A percentile compares a stretch with the other conserved stretches of the same genome.
These are phyloP conservation scores for Gallinago media DNA, from an alignment of 2,113 vertebrate genomes.

Conservation along the genomic window DNA sequence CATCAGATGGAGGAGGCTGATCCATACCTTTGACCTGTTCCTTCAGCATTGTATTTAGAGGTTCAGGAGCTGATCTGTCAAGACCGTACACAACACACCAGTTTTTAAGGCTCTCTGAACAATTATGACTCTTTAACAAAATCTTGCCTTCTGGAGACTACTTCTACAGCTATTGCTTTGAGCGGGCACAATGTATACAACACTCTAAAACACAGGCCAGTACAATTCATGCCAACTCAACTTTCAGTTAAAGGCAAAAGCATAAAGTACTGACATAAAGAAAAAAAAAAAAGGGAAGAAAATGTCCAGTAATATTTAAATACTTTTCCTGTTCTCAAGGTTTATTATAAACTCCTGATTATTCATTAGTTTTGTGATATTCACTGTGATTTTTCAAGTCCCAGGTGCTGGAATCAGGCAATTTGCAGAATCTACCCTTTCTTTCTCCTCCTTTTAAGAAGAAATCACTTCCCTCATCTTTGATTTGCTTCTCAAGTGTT, in stretches of 20 bases:
- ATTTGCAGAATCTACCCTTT: not conserved
- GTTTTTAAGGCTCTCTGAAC: not conserved
- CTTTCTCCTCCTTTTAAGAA: not conserved
- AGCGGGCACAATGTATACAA: fast-evolving
- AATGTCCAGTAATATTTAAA: not conserved
- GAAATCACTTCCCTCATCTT: not conserved
- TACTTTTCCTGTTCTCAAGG: not conserved
- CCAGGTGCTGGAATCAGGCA: not conserved
- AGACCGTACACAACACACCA: fast-evolving
- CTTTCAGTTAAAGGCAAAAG: not conserved
- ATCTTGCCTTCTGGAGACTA: not conserved
- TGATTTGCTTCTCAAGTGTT: fast-evolving
- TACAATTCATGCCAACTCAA: not conserved
- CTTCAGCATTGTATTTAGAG: not conserved
- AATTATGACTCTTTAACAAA: not conserved
- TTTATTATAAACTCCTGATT: not conserved
- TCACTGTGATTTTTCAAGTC: not conserved
- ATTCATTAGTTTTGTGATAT: not conserved
- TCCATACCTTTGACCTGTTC: not conserved
- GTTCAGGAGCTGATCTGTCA: not conserved
- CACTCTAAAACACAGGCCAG: fast-evolving
- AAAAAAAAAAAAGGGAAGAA: not conserved
- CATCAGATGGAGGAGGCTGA: not conserved
- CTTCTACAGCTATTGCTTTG: not conserved
- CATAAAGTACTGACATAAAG: fast-evolving